Evolutionary conservation across 2,888 invertebrate genomes (phyloP), one percentile per base, ranked within the genome.

Genomic region (Maniola hyperantus): DNA sequence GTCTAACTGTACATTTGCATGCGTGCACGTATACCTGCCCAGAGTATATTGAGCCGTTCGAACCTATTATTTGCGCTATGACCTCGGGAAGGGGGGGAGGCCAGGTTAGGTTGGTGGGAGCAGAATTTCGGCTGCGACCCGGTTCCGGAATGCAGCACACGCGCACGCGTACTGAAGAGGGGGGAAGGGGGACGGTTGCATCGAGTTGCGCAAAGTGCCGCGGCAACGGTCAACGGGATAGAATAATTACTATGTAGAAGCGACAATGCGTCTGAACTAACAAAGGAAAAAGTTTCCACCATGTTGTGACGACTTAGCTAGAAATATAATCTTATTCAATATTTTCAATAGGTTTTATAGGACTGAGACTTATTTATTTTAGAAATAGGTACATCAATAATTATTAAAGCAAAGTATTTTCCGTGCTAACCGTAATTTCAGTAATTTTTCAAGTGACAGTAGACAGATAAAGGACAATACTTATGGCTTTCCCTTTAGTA

Each of bases 1-100:
- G 79, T 79, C 85, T 90, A 91, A 91, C 90, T 88, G 91, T 92
- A 90, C 81, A 90, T 91, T 91, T 91, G 91, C 91, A 91, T 92
- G 89, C 90, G 87, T 91, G 91, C 91, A 91, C 85, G 85, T 87
- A 87, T 80, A 83, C 72, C 63, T 36, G 60, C 59, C 72, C 72
- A 67, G 61, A 42, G 5, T 62, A 53, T 34, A 39, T 53, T 48
- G 72, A 72, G 67, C 73, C 73, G 76, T 78, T 77, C 50, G 8
- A 71, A 73, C 77, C 75, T 81, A 79, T 79, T 80, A 79, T 70
- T 68, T 71, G 73, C 67, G 69, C 67, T 66, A 67, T 73, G 65
- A 69, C 11, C 36, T 18, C 73, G 62, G 70, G n/a, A 44, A 18
- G 80, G 75, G 81, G 77, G 82, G 82, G 75, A 80, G 90, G 75